These are phyloP conservation scores for Aplocera efformata DNA, from an alignment of 2,888 invertebrate species.

Conservation along the genomic window DNA sequence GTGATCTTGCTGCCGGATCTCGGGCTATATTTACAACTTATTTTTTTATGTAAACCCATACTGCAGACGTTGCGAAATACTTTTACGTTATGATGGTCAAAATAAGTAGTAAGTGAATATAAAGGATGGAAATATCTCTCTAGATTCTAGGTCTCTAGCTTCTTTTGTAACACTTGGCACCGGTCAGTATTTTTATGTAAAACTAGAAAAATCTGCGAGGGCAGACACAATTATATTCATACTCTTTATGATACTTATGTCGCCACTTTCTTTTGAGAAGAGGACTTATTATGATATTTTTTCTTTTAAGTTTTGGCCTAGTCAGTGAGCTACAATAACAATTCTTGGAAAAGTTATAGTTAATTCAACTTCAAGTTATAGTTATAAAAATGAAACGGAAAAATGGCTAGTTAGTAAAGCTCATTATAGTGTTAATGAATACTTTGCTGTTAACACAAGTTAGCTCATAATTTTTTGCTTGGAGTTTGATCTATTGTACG, in stretches of 20 bases:
- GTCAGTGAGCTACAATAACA: too few species aligned
- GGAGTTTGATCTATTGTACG: too few species aligned
- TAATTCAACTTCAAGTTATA: too few species aligned
- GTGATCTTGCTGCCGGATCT: too few species aligned
- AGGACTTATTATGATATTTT: neutral
- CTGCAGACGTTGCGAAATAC: slow-evolving; percentile 27
- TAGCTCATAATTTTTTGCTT: too few species aligned
- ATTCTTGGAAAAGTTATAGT: too few species aligned
- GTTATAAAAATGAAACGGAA: too few species aligned
- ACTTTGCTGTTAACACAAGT: too few species aligned
- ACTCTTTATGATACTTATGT: slow-evolving; percentile 1
- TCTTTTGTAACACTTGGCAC: slow-evolving; percentile 61
- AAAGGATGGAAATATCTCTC: slow-evolving; percentile 45
- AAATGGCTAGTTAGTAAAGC: too few species aligned
- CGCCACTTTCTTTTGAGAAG: neutral
- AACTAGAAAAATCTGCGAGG: slow-evolving; percentile 37
- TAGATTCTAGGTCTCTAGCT: slow-evolving; percentile 36
- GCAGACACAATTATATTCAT: slow-evolving; percentile 2
- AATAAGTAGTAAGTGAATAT: slow-evolving; percentile 42
- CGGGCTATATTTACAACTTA: too few species aligned
- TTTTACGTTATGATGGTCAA: slow-evolving; percentile 37
- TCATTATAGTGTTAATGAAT: too few species aligned
- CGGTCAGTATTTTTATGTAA: slow-evolving; percentile 49
- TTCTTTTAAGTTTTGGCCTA: too few species aligned
- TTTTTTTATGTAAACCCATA: neutral